phyloP scores from a whole-genome alignment of 23 tunicate species.

The Ciona savignyi region DNA sequence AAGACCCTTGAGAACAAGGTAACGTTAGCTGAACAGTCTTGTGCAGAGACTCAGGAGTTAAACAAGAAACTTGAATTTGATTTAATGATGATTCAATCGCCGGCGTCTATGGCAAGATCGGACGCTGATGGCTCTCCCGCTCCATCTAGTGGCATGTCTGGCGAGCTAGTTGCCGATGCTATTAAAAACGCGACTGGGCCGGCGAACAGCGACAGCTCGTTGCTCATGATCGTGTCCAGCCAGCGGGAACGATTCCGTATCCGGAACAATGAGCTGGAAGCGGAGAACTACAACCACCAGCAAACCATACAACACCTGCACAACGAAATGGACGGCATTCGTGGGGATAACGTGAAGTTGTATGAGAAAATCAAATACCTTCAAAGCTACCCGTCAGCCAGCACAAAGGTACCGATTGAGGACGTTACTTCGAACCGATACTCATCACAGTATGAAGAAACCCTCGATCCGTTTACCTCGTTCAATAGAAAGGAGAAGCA shows the following conservation, averaged over 20 bases:
- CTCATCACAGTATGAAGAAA: slow-evolving; percentile 89
- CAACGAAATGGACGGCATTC: slow-evolving; percentile 50
- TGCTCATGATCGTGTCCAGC: slow-evolving; percentile 77
- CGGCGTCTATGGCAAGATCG: slow-evolving; percentile 71
- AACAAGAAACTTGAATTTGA: slow-evolving; percentile 84
- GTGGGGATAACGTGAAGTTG: slow-evolving; percentile 92
- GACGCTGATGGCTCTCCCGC: slow-evolving; percentile 91
- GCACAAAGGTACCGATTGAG: slow-evolving; percentile 56
- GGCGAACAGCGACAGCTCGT: slow-evolving; percentile 44
- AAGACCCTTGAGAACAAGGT: slow-evolving; percentile 42
- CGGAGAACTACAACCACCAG: slow-evolving; percentile 83
- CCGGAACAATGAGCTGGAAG: slow-evolving; percentile 86
- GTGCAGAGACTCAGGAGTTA: slow-evolving; percentile 33
- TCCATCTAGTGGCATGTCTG: slow-evolving; percentile 42
- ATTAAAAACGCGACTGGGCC: slow-evolving; percentile 50
- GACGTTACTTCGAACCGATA: slow-evolving; percentile 84
- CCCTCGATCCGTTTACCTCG: slow-evolving; percentile 86
- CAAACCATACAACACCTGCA: slow-evolving; percentile 73
- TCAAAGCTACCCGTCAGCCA: slow-evolving; percentile 76
- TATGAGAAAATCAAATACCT: slow-evolving; percentile 95
- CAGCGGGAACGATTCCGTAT: slow-evolving; percentile 91
- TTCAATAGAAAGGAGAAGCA: slow-evolving; percentile 83
- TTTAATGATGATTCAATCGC: slow-evolving; percentile 64
- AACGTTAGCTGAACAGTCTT: slow-evolving; percentile 19
- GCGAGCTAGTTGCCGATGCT: slow-evolving; percentile 84